phyloP scores from a whole-genome alignment of 2,797 vertebrate genomes.

The Podarcis siculus region DNA sequence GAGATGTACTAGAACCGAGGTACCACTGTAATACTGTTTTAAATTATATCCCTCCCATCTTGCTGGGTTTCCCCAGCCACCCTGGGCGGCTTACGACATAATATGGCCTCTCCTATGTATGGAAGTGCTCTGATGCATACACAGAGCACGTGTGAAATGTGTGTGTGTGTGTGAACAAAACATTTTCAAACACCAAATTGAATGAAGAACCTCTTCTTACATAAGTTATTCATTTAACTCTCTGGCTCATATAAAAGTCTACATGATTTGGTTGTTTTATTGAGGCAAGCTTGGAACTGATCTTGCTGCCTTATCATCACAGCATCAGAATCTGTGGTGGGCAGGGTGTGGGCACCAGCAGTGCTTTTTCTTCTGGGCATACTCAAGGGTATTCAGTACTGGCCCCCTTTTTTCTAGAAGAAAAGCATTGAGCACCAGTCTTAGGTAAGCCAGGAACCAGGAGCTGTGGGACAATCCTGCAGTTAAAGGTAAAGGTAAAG shows the following conservation, averaged over 20 bases:
- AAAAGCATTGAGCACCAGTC: neutral
- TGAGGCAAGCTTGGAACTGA: neutral
- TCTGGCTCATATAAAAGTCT: neutral
- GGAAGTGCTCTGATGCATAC: neutral
- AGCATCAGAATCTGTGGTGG: neutral
- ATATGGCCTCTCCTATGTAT: neutral
- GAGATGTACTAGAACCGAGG: too few relatives aligned
- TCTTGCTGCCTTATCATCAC: neutral
- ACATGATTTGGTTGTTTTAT: neutral
- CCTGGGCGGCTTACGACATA: too few relatives aligned
- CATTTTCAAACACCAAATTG: neutral
- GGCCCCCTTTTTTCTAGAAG: too few relatives aligned
- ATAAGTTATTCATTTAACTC: neutral
- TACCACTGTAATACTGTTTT: too few relatives aligned
- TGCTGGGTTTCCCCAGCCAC: too few relatives aligned
- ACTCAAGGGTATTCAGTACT: too few relatives aligned
- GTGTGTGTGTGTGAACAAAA: neutral
- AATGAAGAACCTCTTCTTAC: neutral
- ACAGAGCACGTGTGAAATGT: neutral
- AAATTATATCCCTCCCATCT: too few relatives aligned
- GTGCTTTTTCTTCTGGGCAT: too few relatives aligned
- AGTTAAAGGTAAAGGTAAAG: neutral
- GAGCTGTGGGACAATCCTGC: neutral
- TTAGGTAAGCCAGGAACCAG: neutral
- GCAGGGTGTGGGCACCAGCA: too few relatives aligned